Base-by-base conservation (phyloP, 2,888 invertebrate genomes). In the Margaritifera margaritifera region DNA sequence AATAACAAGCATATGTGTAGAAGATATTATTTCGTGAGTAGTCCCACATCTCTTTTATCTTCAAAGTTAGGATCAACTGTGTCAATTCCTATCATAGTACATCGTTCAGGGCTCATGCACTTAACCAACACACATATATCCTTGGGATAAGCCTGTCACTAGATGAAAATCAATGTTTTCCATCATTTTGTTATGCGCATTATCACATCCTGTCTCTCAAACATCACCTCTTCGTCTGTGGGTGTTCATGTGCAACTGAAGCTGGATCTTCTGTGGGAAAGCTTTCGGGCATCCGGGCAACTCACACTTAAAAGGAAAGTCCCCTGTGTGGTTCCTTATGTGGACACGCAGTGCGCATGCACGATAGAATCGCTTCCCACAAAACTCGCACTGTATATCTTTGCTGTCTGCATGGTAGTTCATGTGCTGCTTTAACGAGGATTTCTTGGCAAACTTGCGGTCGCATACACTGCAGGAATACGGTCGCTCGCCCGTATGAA, bases 191-290 rank as follows among this genome's bases (percentile, higher is more conserved):
- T 42, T 8, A 42, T 42, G 8, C 6, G 8, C 8, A 1, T 8
- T 31, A 31, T 31, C 6, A 31, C 31, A 31, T 31, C 6, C 31
- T 42, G 42, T 42, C 42, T 42, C 42, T 42, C 42, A 42, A 42
- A 42, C 2, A 42, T 42, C 42, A 8, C 42, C 42, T 42, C 2
- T 42, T 8, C 42, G 42, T 42, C 42, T 64, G 55, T 64, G 73
- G 6, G 58, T 50, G 50, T 58, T 66, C 64, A 62, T n/a, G 56
- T 73, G 77, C 6, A 77, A 70, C 53, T 64, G 52, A 4, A 77
- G 70, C 62, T 77, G 77, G 31, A 77, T 77, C 55, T 77, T 77
- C 72, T 77, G 77, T 6, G 74, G 77, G 50, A 70, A 77, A 25
- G 68, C 63, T 31, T 66, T 68, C 20, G 52, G 62, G 64, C 77